These are phyloP conservation scores for Macaca fascicularis DNA, from an alignment of 2,113 vertebrate genomes.

Conservation along the genomic window DNA sequence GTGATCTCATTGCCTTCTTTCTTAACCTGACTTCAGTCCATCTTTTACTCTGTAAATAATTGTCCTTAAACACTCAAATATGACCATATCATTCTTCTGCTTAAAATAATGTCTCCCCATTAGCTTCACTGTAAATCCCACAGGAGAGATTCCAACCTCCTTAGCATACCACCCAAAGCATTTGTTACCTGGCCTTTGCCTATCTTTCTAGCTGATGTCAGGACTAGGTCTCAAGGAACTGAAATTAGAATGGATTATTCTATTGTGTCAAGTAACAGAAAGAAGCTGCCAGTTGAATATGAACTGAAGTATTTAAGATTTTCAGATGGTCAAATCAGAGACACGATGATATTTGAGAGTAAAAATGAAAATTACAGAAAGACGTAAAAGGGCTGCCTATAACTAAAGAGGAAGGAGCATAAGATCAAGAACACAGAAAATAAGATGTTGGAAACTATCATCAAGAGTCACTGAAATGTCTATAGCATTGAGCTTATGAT, in stretches of 20 bases:
- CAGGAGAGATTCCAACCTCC: not conserved
- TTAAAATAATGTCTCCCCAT: not conserved
- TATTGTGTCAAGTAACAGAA: not conserved
- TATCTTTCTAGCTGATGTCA: not conserved
- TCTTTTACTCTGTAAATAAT: not conserved
- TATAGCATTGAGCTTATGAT: not conserved
- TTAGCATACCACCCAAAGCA: not conserved
- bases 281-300: not conserved
- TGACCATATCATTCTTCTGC: not conserved
- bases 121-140: not conserved
- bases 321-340: not conserved
- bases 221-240: not conserved
- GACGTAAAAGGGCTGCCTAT: not conserved
- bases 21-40: not conserved
- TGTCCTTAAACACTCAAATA: not conserved
- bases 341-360: not conserved
- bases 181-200: not conserved
- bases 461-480: not conserved
- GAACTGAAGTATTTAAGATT: not conserved
- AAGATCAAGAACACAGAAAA: not conserved
- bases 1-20: not conserved
- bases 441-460: not conserved
- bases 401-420: not conserved
- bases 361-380: slow-evolving; percentile 21
- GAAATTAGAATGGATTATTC: slow-evolving; percentile 23